A percentile compares a stretch with the other conserved stretches of the same genome.
These are phyloP conservation scores for Drosophila kambysellisi DNA, from an alignment of 2,888 invertebrate genomes.

Conservation along the genomic window DNA sequence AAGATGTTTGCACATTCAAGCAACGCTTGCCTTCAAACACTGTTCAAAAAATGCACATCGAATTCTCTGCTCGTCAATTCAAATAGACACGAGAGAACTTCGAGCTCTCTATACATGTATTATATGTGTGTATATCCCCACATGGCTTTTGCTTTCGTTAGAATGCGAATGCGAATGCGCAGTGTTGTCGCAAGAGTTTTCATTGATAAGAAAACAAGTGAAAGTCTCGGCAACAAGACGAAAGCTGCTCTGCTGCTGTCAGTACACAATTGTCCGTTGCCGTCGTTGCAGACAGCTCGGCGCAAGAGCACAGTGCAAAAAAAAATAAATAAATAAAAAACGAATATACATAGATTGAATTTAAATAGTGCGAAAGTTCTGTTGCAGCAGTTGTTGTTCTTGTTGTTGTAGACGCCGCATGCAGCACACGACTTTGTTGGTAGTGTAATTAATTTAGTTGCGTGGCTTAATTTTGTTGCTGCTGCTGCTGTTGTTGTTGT, in stretches of 20 bases:
- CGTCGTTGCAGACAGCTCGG: conserved; percentile 41
- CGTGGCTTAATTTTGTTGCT: conserved; percentile 46
- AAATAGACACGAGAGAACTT: conserved; percentile 17
- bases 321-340: not conserved
- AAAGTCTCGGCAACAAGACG: conserved; percentile 46
- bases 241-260: conserved; percentile 28
- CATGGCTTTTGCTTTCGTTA: conserved; percentile 15
- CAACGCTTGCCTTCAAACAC: conserved; percentile 12
- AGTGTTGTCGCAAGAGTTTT: conserved; percentile 50
- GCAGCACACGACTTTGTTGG: conserved; percentile 32
- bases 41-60: not conserved
- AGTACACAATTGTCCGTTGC: conserved; percentile 52
- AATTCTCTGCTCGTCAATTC: not conserved
- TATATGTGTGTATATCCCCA: not conserved
- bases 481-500: conserved; percentile 33
- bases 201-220: conserved; percentile 72
- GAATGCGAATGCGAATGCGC: conserved; percentile 52
- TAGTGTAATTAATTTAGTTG: conserved; percentile 57
- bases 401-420: conserved; percentile 37
- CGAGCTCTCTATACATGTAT: conserved; percentile 12
- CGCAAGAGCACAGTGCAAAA: conserved; percentile 33
- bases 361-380: conserved; percentile 43
- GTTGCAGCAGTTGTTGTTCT: conserved; percentile 42
- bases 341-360: conserved; percentile 34
- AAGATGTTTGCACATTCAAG: conserved; percentile 11